phyloP scores from a whole-genome alignment of 2,797 vertebrate genomes.

The Babyrousa celebensis region DNA sequence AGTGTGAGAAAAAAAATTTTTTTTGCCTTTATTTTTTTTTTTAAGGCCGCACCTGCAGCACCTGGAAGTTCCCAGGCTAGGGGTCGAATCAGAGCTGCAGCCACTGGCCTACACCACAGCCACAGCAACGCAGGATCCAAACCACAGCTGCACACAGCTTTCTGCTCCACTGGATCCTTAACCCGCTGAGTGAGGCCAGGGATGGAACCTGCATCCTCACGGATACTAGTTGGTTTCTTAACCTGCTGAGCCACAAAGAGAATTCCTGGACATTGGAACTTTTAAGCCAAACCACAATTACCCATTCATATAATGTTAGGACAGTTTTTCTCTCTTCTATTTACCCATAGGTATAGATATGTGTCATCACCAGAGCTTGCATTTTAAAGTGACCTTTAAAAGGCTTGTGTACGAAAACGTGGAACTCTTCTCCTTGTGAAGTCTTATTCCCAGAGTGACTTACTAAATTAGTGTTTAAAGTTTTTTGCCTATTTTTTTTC shows the following conservation, averaged over 20 bases:
- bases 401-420: slow-evolving; percentile 63
- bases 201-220: too few relatives aligned
- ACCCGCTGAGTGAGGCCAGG: too few relatives aligned
- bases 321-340: neutral
- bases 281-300: neutral
- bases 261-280: neutral
- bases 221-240: too few relatives aligned
- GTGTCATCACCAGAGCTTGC: neutral
- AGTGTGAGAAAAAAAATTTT: neutral
- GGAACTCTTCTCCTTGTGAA: neutral
- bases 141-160: too few relatives aligned
- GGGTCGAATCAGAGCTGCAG: too few relatives aligned
- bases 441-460: neutral
- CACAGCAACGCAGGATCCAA: too few relatives aligned
- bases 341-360: neutral
- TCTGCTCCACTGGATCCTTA: too few relatives aligned
- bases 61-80: too few relatives aligned
- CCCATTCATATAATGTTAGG: neutral
- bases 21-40: neutral
- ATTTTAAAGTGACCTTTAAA: slow-evolving; percentile 71
- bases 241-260: too few relatives aligned
- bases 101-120: too few relatives aligned
- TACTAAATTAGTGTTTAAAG: slow-evolving; percentile 42
- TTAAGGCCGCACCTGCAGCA: too few relatives aligned
- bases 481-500: slow-evolving; percentile 34